Base-by-base conservation (phyloP, 2,797 vertebrate genomes). In the Pseudochirops corinnae region DNA sequence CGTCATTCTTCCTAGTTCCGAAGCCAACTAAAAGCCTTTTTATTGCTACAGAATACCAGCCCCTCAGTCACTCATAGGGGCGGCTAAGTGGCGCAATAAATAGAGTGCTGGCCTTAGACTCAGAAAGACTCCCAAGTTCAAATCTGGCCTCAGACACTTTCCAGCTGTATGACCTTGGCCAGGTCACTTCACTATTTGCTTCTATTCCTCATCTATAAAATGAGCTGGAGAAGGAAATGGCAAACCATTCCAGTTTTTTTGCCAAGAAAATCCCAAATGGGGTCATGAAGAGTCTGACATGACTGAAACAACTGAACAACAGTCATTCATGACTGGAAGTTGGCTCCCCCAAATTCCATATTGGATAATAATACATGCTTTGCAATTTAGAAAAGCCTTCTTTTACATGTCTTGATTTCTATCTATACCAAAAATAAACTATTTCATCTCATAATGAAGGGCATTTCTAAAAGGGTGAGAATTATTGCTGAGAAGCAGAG, bases 131-230 rank as follows among this genome's bases (percentile, higher is more conserved):
- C 60, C 12, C 29, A 24, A 92, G 28, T 56, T 60, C 29, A 82
- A 60, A 90, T 55, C 67, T 87, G 31, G 53, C 90, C 31, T 56
- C 46, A 57, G 12, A 33, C 29, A 62, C 10, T 46, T 50, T 52
- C 58, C 14, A 33, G 92, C 46, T 33, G 10, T 31, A 53, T 46
- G 57, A 53, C 46, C 90, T 62, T 50, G 11, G 58, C 52, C 57
- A 93, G 74, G 57, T 82, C 2, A 29, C 21, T 7, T 18, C 2
- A 5, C 74, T 12, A 29, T 10, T 21, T 1, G 58, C 31, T 52
- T 58, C 0, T 0, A 4, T 18, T 55, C 91, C 5, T 55, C 18
- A 0, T 0, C 5, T 0, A 50, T 52, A 55, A 62, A 52, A 1
- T 5, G 24, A 28, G 50, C 60, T 33, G 52, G 26, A 24, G 62